phyloP scores from a whole-genome alignment of 2,888 invertebrate species.

The Stratiomys singularior region DNA sequence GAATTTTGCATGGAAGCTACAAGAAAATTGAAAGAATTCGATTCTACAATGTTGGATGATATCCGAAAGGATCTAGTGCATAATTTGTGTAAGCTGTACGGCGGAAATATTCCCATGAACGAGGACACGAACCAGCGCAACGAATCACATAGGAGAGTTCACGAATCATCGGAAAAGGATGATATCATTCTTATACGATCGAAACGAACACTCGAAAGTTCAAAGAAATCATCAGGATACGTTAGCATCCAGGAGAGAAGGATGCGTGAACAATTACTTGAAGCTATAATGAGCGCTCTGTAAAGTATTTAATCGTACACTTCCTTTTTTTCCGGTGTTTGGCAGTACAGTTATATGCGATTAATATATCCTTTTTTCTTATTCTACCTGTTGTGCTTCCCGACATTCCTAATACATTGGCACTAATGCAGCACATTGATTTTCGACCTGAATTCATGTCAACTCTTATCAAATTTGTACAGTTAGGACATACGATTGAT shows the following conservation, averaged over 20 bases:
- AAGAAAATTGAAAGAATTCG: not conserved
- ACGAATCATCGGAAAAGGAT: not conserved
- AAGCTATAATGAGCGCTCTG: no score
- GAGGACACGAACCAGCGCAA: not conserved
- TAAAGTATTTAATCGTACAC: no score
- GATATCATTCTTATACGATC: not conserved
- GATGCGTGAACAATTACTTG: not conserved
- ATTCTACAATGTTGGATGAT: not conserved
- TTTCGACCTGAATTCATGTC: no score
- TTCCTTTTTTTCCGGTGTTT: no score
- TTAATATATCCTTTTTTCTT: no score
- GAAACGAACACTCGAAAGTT: not conserved
- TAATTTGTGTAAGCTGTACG: not conserved
- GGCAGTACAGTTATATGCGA: no score
- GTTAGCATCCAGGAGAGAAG: not conserved
- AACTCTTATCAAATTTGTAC: no score
- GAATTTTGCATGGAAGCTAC: not conserved
- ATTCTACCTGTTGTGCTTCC: no score
- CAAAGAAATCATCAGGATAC: not conserved
- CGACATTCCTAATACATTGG: no score
- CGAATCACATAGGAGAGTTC: no score
- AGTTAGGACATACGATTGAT: no score
- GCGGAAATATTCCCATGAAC: not conserved
- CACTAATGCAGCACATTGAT: no score
- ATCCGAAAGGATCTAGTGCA: not conserved